Evolutionary conservation across 1,140 invertebrate species (phyloP).

Genomic region (Araneus ventricosus): DNA sequence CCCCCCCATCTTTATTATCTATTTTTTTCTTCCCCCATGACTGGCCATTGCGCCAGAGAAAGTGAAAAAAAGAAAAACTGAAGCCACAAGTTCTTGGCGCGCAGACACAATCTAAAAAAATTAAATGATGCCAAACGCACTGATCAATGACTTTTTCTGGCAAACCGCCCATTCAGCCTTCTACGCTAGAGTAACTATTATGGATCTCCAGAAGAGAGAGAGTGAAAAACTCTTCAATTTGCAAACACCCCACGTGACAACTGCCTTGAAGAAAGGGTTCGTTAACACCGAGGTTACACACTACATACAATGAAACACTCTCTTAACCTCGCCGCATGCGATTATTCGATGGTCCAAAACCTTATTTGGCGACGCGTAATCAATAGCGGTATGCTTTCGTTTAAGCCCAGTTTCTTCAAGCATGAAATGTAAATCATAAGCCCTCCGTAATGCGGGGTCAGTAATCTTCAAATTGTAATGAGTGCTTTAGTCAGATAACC

Average conservation of each 20-base stretch:
- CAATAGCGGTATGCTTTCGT: background rate
- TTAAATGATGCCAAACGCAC: background rate
- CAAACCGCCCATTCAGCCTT: background rate
- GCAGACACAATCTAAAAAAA: background rate
- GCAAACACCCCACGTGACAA: constrained; percentile 1
- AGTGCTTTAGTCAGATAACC: background rate
- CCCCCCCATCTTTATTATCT: too few relatives aligned
- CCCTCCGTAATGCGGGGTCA: constrained; percentile 18
- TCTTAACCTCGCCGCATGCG: constrained; percentile 25
- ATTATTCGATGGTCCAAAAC: background rate
- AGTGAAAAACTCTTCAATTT: constrained; percentile 7
- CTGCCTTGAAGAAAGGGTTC: constrained; percentile 19
- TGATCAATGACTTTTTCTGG: constrained; percentile 36
- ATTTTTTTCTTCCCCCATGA: background rate
- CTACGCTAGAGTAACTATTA: constrained; percentile 53
- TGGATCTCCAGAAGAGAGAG: constrained; percentile 16
- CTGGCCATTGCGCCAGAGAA: background rate
- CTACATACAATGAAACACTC: constrained; percentile 6
- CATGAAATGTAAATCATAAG: background rate
- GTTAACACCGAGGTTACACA: constrained; percentile 39
- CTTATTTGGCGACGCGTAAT: constrained; percentile 33
- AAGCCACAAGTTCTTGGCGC: background rate
- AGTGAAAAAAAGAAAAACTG: background rate
- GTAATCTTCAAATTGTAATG: background rate
- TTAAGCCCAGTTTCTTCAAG: background rate